Evolutionary conservation across 1,140 invertebrate genomes (phyloP), one percentile per base, ranked within the genome.

Genomic region (Physella acuta): DNA sequence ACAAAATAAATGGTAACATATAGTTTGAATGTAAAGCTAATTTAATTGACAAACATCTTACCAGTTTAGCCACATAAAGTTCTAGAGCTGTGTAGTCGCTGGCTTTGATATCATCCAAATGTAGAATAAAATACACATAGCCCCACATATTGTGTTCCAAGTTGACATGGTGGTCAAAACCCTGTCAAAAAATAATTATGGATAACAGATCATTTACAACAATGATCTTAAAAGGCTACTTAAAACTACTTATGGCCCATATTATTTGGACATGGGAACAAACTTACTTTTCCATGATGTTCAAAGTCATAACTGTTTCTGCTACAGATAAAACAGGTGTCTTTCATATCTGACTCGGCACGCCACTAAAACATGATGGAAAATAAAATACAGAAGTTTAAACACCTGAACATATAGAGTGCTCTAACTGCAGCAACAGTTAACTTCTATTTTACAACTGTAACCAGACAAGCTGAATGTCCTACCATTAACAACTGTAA

Each of bases 231-330:
- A 51, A 52, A 34, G 65, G 11, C n/a, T 49, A 11, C 11, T 49
- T n/a, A 49, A 49, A n/a, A 49, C 1, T 30, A 49, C 59, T 5
- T 58, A 64, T 17, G 39, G 20, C n/a, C 39, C 31, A 53, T n/a
- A 44, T 11, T 11, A 44, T 44, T 11, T 44, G 20, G 39, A 11
- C 39, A 11, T 11, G 20, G 39, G 20, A 44, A 8, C 58, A 17
- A 24, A 68, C 71, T 55, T 70, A 84, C 83, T 75, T 77, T 79
- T 20, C 82, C 81, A 67, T 84, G 79, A 70, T 85, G 84, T 70
- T 85, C 84, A 80, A 85, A 85, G 72, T 85, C 84, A 69, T 85
- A 83, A 67, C 84, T 85, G 70, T 80, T 81, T 58, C 84, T 74
- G 62, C 80, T 83, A 66, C 84, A 85, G 49, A 85, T 78, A 63